Evolutionary conservation across 2,113 vertebrate species (phyloP).

Genomic region (Lanius ludovicianus): DNA sequence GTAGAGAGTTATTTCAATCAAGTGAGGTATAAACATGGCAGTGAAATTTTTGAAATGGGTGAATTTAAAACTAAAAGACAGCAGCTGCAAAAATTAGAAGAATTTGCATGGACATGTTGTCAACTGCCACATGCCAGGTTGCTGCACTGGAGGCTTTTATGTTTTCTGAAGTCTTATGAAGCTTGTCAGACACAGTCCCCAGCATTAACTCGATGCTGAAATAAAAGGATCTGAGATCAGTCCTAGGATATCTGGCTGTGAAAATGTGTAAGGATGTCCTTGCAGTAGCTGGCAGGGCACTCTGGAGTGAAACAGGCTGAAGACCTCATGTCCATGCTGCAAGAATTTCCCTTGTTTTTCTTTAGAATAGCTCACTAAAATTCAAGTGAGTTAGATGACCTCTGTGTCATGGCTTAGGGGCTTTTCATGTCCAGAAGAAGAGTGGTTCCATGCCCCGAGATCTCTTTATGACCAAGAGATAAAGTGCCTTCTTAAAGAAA

Average conservation of each 20-base stretch:
- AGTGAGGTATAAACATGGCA: not conserved
- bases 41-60: not conserved
- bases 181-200: not conserved
- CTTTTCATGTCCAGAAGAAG: not conserved
- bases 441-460: not conserved
- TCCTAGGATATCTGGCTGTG: not conserved
- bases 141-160: not conserved
- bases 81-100: not conserved
- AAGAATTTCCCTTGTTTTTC: not conserved
- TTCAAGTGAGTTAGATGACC: not conserved
- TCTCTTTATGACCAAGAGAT: not conserved
- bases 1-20: not conserved
- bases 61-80: not conserved
- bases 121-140: not conserved
- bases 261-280: not conserved
- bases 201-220: not conserved
- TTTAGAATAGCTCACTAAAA: not conserved
- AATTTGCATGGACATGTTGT: fast-evolving
- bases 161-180: not conserved
- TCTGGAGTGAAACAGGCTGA: not conserved
- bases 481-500: not conserved
- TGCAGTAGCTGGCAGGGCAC: not conserved
- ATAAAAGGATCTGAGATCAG: not conserved
- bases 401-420: not conserved
- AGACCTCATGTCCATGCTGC: not conserved